These are phyloP conservation scores for Venustoraphidia nigricollis DNA, from an alignment of 2,888 invertebrate genomes.

Conservation along the genomic window DNA sequence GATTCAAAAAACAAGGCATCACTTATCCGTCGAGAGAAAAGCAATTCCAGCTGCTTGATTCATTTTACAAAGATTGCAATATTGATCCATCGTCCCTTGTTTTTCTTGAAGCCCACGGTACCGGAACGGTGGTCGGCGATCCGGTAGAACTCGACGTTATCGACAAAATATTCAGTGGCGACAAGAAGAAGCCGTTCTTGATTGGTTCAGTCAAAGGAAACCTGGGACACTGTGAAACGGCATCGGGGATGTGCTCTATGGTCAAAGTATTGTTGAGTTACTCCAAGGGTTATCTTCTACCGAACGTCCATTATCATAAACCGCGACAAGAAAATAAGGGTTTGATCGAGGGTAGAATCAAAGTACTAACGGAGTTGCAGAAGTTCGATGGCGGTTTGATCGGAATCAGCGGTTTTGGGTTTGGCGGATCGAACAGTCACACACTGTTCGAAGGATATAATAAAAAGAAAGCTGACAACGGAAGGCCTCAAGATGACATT, in stretches of 20 bases:
- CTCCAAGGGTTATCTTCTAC: constrained; percentile 64
- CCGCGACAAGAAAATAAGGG: constrained; percentile 36
- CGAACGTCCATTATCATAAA: constrained; percentile 64
- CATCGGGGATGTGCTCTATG: constrained; percentile 67
- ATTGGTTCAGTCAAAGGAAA: constrained; percentile 92
- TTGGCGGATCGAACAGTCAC: constrained; percentile 80
- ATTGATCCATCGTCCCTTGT: constrained; percentile 52
- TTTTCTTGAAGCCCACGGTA: constrained; percentile 80
- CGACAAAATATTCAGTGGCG: constrained; percentile 59
- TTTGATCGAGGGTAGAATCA: constrained; percentile 41
- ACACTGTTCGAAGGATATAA: constrained; percentile 43
- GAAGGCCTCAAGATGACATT: constrained; percentile 44
- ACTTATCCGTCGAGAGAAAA: constrained; percentile 29
- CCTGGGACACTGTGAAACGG: constrained; percentile 83
- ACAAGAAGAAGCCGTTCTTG: constrained; percentile 54
- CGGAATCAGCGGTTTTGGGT: constrained; percentile 85
- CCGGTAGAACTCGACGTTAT: constrained; percentile 81
- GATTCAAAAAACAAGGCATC: constrained; percentile 25
- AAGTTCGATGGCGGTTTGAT: constrained; percentile 59
- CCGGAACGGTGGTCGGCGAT: constrained; percentile 74
- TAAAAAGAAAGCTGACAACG: constrained; percentile 44
- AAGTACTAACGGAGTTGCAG: constrained; percentile 58
- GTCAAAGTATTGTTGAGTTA: constrained; percentile 60
- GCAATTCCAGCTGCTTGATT: constrained; percentile 42
- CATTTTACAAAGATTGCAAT: constrained; percentile 52